Conservation (phyloP, 2,797 vertebrate genomes). For the Tenualosa thibaudeaui region DNA sequence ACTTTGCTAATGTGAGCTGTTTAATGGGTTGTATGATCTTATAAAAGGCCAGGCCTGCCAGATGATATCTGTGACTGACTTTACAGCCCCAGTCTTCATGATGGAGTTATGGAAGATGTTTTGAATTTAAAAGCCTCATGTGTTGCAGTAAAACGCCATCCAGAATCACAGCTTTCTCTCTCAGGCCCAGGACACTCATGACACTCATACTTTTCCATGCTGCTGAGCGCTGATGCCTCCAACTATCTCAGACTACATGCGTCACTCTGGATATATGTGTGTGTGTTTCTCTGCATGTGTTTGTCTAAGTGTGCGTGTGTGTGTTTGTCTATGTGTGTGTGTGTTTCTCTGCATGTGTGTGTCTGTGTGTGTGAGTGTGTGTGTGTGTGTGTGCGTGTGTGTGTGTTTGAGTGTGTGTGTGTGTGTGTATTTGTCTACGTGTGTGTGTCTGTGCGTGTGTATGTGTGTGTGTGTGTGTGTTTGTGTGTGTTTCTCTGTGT, state of each 20-base stretch:
- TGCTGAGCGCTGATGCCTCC: background rate
- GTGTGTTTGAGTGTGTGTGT: too few relatives aligned
- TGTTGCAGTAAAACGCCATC: background rate
- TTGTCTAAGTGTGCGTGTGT: background rate
- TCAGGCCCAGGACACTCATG: background rate
- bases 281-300: background rate
- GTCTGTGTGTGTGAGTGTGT: too few relatives aligned
- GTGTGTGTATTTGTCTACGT: too few relatives aligned
- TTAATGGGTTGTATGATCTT: background rate
- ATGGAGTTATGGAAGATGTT: conserved; percentile 19
- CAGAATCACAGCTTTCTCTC: background rate
- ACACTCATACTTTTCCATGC: background rate
- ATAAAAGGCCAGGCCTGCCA: background rate
- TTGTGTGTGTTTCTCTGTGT: too few relatives aligned
- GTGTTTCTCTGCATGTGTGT: too few relatives aligned
- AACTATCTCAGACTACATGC: background rate
- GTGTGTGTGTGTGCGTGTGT: too few relatives aligned
- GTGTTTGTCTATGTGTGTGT: too few relatives aligned
- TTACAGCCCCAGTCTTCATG: background rate
- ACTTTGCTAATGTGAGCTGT: background rate
- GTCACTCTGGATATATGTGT: background rate
- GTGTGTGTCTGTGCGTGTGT: background rate
- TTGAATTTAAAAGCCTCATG: background rate
- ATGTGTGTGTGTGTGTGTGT: background rate
- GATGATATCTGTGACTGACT: background rate